Evolutionary conservation across 1,140 invertebrate genomes (phyloP), one percentile per base, ranked within the genome.

Genomic region (Heliconius eleuchia): DNA sequence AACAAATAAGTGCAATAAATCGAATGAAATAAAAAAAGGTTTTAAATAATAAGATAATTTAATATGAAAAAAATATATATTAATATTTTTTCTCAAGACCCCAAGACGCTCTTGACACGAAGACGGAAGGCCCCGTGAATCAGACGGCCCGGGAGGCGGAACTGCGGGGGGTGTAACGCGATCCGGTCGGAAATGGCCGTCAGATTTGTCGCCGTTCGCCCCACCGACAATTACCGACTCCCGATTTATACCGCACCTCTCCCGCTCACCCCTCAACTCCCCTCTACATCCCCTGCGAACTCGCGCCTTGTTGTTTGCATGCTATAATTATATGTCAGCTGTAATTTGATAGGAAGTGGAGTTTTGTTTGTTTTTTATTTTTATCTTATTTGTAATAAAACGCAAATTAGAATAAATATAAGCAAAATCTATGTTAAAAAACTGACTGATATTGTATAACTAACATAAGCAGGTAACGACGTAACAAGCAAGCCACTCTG

Each of bases 141-240:
- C 79, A 77, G 74, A 74, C 57, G 79, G 71, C 39, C 52, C 79
- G 79, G 79, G 79, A 18, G 50, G 52, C 71, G 74, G 75, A 73
- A 72, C 75, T 30, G 46, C 46, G 52, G 74, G 82, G 80, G 82
- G 81, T 83, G 86, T 85, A 86, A 87, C 83, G 83, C 77, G 81
- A 85, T 82, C 85, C 84, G 85, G 81, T 82, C 87, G 89, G 89
- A 89, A 88, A 87, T 86, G 87, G 86, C 87, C 86, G 85, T 84
- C 87, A 86, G 88, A 90, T 89, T 90, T 90, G 89, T 90, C 89
- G 89, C 73, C 80, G 72, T 71, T 85, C 80, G 84, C 86, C 82
- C 76, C 84, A 77, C 80, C 84, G 83, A 84, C 88, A 88, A 88
- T 89, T 87, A 87, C 87, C 86, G 85, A 82, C 82, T 77, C 74